Conservation (phyloP, 2,797 vertebrate genomes). For the Pseudochirops corinnae region DNA sequence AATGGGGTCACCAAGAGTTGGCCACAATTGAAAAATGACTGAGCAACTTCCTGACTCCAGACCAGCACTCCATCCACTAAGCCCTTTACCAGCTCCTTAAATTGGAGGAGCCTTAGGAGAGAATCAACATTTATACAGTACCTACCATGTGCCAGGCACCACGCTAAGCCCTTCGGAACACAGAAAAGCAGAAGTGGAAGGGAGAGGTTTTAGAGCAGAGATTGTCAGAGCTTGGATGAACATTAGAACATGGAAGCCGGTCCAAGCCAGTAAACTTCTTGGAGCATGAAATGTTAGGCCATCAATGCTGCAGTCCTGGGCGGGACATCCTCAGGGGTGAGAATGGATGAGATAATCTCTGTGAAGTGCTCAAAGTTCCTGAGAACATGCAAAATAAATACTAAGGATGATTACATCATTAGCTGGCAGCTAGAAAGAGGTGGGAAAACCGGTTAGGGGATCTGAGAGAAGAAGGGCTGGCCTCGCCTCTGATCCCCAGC, state of each 20-base stretch:
- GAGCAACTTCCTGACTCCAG: neutral
- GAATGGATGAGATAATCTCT: constrained; percentile 22
- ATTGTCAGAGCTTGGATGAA: neutral
- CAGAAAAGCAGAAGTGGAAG: neutral
- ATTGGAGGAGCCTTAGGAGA: neutral
- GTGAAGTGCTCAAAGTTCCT: constrained; percentile 34
- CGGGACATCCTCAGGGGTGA: constrained; percentile 26
- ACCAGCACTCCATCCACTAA: neutral
- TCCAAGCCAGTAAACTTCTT: neutral
- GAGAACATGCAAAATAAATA: neutral
- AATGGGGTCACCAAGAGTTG: neutral
- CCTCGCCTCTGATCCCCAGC: neutral
- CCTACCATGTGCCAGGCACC: neutral
- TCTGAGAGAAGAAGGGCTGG: neutral
- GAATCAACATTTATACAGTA: neutral
- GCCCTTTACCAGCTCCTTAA: neutral
- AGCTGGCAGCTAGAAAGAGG: constrained; percentile 37
- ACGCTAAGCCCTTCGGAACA: neutral
- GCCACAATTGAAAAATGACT: neutral
- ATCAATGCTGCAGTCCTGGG: neutral
- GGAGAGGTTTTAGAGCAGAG: neutral
- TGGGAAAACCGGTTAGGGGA: neutral
- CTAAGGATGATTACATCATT: constrained; percentile 27
- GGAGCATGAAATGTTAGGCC: neutral
- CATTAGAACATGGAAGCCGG: neutral